Percentiles rank a stretch among this genome's conserved stretches.
These are phyloP conservation scores for Colius striatus DNA, from an alignment of 2,113 vertebrate genomes.

Conservation along the genomic window DNA sequence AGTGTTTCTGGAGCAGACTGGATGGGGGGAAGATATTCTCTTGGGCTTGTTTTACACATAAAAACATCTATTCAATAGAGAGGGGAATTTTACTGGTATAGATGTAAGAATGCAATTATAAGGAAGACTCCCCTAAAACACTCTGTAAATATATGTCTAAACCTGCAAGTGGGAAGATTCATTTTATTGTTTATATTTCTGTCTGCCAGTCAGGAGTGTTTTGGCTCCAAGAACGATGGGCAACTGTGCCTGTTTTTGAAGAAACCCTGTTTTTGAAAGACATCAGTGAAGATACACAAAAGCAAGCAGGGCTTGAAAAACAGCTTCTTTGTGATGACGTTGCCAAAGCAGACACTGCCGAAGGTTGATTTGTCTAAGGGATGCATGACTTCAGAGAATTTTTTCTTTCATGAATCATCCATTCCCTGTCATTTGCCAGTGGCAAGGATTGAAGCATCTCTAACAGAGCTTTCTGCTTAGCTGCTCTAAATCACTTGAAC, in stretches of 20 bases:
- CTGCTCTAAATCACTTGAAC: not conserved
- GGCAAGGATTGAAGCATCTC: not conserved
- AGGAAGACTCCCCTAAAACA: not conserved
- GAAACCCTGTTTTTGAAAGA: not conserved
- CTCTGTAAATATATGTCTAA: not conserved
- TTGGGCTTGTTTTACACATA: not conserved
- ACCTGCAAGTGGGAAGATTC: not conserved
- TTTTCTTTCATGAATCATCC: constrained; percentile 12
- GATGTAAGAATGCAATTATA: not conserved
- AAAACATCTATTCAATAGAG: not conserved
- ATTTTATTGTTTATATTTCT: not conserved
- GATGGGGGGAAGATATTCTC: not conserved
- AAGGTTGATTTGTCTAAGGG: not conserved
- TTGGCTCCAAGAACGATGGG: not conserved
- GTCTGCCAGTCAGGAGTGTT: not conserved
- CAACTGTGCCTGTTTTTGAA: not conserved
- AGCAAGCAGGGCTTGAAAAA: not conserved
- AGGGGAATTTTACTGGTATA: not conserved
- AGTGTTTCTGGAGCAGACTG: not conserved
- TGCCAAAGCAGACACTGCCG: not conserved
- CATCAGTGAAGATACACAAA: not conserved
- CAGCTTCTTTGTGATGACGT: not conserved
- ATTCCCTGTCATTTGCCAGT: not conserved
- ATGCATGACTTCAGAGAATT: not conserved
- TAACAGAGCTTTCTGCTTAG: not conserved